phyloP scores from a whole-genome alignment of 2,888 invertebrate species.

The Selenia dentaria region DNA sequence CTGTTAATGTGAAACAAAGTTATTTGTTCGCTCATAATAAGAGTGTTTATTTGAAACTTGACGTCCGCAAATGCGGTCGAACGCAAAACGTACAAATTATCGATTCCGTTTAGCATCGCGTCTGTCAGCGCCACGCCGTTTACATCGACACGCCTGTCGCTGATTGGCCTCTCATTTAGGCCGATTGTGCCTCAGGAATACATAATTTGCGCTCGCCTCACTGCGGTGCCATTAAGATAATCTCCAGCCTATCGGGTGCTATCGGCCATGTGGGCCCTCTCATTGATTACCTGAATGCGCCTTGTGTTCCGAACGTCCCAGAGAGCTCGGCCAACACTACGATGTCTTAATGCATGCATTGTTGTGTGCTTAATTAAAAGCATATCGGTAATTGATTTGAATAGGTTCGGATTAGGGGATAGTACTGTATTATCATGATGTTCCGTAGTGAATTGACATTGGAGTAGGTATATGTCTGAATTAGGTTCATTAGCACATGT shows the following conservation, averaged over 20 bases:
- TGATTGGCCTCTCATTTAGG: conserved; percentile 81
- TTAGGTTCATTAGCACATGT: too few species aligned
- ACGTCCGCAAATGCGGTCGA: conserved; percentile 11
- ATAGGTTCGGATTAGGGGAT: conserved; percentile 1
- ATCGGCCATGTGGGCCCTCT: conserved; percentile 49
- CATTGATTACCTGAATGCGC: conserved; percentile 54
- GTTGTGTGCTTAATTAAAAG: conserved; percentile 32
- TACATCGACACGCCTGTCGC: conserved; percentile 54
- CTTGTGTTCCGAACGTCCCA: conserved; percentile 4
- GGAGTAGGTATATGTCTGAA: too few species aligned
- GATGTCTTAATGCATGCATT: conserved; percentile 12
- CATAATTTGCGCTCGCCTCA: conserved; percentile 68
- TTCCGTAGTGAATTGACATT: too few species aligned
- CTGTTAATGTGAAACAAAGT: too few species aligned
- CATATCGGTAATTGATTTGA: conserved; percentile 11
- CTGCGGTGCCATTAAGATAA: conserved; percentile 74
- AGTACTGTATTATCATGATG: too few species aligned
- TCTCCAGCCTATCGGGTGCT: conserved; percentile 51
- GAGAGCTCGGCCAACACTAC: conserved; percentile 6
- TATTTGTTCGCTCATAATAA: too few species aligned
- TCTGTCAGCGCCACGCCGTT: conserved; percentile 58
- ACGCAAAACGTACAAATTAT: conserved; percentile 50
- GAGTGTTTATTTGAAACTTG: not conserved
- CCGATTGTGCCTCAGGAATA: conserved; percentile 76
- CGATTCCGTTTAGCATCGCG: conserved; percentile 65